Base-by-base conservation (phyloP, 2,113 vertebrate species). In the Plotosus lineatus region DNA sequence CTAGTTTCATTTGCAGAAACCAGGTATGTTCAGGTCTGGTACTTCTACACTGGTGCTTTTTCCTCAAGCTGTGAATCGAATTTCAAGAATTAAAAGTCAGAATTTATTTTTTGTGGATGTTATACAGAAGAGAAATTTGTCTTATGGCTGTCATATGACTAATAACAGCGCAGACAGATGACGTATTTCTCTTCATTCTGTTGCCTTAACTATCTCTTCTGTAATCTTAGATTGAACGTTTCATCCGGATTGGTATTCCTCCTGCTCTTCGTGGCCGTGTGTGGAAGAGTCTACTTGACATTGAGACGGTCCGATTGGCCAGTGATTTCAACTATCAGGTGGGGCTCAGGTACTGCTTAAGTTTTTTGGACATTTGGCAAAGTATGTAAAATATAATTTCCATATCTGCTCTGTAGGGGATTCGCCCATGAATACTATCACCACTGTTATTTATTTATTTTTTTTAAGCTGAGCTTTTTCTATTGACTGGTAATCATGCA, bases 241-340 rank as follows among this genome's bases (percentile, higher is more conserved):
- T 91, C 17, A 89, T 93, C 78, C 85, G 90, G 63, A 90, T 93
- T 79, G 91, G 92, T 0, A 86, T 93, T 79, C 91, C 92, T 83
- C 87, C 90, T 1, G 88, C 85, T 11, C 78, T 93, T 26, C 83
- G 92, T 14, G 88, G 89, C 0, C 63, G 83, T 48, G 92, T 92
- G 28, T 93, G 92, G 92, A 92, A 84, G 85, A 90, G 90, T 78
- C 89, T 93, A 1, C 89, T 93, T 31, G 51, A 80, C 60, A 78
- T 86, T 1, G 89, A 93, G 55, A 51, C 50, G 15, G 40, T 90
- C 74, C 87, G 58, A 77, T 82, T 82, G 48, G 79, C 23, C 40
- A 89, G 87, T 61, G 78, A 85, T 48, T 93, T 93, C 81, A 91
- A 82, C 86, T 93, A 93, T 58, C 90, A 92, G 92, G 92, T 93